Evolutionary conservation across 2,888 invertebrate species (phyloP).

Genomic region (Pandemis corylana): DNA sequence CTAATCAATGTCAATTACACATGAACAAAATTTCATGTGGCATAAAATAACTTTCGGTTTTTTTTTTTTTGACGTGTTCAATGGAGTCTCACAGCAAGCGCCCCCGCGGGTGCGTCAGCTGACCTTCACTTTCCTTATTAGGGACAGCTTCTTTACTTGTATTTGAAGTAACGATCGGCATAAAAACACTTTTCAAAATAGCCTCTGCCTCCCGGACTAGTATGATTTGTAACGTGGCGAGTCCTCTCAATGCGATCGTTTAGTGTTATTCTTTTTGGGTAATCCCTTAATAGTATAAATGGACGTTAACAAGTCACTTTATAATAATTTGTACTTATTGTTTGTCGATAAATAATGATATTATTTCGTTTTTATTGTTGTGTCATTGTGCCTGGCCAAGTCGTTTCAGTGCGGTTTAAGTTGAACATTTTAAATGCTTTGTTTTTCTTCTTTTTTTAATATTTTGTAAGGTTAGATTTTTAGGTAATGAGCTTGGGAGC

Average conservation of each 20-base stretch:
- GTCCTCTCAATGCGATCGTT: constrained; percentile 41
- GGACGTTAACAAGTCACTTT: constrained; percentile 42
- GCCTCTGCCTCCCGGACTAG: too few relatives aligned
- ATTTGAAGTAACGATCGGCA: too few relatives aligned
- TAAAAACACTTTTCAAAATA: too few relatives aligned
- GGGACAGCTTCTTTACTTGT: too few relatives aligned
- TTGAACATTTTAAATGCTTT: neutral
- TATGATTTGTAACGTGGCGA: constrained; percentile 39
- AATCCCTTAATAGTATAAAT: constrained; percentile 42
- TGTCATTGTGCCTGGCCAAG: neutral
- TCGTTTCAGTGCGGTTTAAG: neutral
- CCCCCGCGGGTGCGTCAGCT: too few relatives aligned
- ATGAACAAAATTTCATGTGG: too few relatives aligned
- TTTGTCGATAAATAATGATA: constrained; percentile 36
- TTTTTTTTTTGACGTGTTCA: too few relatives aligned
- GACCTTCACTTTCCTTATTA: too few relatives aligned
- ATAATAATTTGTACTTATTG: constrained; percentile 40
- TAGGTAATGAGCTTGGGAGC: too few relatives aligned
- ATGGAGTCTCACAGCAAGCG: too few relatives aligned
- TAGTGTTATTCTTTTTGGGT: constrained; percentile 41
- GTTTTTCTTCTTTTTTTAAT: neutral
- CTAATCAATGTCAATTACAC: too few relatives aligned
- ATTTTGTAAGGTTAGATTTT: neutral
- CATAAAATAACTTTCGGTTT: too few relatives aligned
- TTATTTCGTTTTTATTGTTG: constrained; percentile 10